Base-by-base conservation (phyloP, 2,797 vertebrate species). In the Pteropus rufus region DNA sequence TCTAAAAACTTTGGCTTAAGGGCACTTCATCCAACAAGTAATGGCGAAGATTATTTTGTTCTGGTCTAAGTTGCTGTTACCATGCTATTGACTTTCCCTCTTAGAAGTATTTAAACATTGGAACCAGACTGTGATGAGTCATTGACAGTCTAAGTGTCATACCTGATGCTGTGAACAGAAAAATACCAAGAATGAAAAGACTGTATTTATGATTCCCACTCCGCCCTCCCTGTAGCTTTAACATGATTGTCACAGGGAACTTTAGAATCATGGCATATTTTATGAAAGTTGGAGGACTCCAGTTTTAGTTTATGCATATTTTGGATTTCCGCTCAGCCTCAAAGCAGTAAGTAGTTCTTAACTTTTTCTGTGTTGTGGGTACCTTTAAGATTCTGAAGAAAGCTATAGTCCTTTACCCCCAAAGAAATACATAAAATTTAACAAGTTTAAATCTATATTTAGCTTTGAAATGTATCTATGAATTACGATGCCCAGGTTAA, bases 351-450 rank as follows among this genome's bases (percentile, higher is more conserved):
- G 36, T 58, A 58, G 31, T 79, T 88, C 65, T 41, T 90, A 81
- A 75, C 49, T 80, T 93, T 69, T 93, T 88, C 46, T 81, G 18
- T 64, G 41, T 73, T 79, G 41, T 81, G 69, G 36, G 31, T 80
- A n/a, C 72, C 56, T 79, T 85, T 81, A 93, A 95, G 79, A 91
- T 69, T 91, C 46, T 69, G 34, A 95, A 34, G 62, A 89, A 64
- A 89, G 8, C 29, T 86, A 1, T 70, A 31, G 23, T 83, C 60
- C 36, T 81, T 70, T 54, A 19, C 21, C 31, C 2, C 18, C 26
- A 92, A 73, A 84, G 76, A 90, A 89, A 67, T 46, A 72, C 3
- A 23, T 96, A 60, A 79, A 92, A 82, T 91, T 56, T 85, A 82
- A 93, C 7, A 69, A 39, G 93, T 77, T 80, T 62, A 86, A 36